Base-by-base conservation (phyloP, 2,113 vertebrate genomes). In the Corvus cornix region DNA sequence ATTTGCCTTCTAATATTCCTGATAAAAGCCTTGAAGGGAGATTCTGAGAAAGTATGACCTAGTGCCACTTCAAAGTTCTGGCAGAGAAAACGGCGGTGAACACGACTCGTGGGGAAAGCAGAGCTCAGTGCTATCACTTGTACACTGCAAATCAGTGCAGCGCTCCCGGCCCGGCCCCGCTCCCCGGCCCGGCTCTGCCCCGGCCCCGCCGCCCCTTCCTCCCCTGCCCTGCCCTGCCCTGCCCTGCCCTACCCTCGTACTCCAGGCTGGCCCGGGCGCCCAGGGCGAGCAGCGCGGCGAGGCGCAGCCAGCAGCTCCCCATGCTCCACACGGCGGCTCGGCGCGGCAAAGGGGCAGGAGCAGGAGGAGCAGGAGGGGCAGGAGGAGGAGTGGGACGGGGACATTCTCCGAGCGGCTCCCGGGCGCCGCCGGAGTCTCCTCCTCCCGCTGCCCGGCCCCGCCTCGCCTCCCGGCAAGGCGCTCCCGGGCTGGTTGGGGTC, bases 261-360 rank as follows among this genome's bases (percentile, higher is more conserved):
- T 56, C 76, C 63, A 76, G 76, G 84, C 81, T 83, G 63, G 44
- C 80, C 89, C 82, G 26, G 86, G 68, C 53, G 30, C 62, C 84
- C 87, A 93, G 76, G 72, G 76, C 87, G 46, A 88, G 95, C 92
- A 95, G 83, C 46, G 90, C 87, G 82, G 59, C 77, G 26, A 96
- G 67, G 82, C 43, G 33, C 43, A 96, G 91, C 84, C 85, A 93
- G 52, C 74, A 41, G 93, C 93, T 96, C 95, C 93, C 96, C 98
- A 98, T 98, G 94, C 90, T 95, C 81, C 91, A 30, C 58, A 49
- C 84, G 6, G 62, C 72, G 27, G 48, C 88, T 75, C 94, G 51
- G 75, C 35, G 73, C 64, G 72, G 64, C 69, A 20, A 67, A 67
- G 48, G 33, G 72, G 83, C 62, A 69, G 56, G 66, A 77, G 55